These are phyloP conservation scores for Marisa cornuarietis DNA, from an alignment of 1,140 invertebrate genomes.

Conservation along the genomic window DNA sequence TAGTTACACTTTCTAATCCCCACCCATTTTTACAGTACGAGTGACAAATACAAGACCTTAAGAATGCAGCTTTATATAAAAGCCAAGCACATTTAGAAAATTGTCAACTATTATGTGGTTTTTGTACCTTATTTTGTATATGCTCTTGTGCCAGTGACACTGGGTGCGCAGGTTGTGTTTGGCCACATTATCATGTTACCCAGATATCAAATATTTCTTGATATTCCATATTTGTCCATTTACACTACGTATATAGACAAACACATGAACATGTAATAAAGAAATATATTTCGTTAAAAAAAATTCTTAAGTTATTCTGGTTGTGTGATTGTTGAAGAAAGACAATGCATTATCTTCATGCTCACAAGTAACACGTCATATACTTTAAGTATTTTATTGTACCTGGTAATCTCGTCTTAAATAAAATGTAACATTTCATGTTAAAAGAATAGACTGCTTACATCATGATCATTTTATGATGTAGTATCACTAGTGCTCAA, in stretches of 20 bases:
- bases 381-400: slow-evolving; percentile 19
- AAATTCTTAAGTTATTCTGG: not conserved
- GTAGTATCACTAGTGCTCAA: slow-evolving; percentile 2
- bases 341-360: not conserved
- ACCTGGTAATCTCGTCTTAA: slow-evolving; percentile 23
- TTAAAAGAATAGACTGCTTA: slow-evolving; percentile 3
- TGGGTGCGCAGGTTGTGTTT: not conserved
- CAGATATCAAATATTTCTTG: slow-evolving; percentile 27
- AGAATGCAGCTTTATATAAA: too few relatives aligned
- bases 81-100: too few relatives aligned
- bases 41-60: too few relatives aligned
- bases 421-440: slow-evolving; percentile 17
- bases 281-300: slow-evolving; percentile 20
- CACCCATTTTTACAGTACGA: too few relatives aligned
- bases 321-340: not conserved
- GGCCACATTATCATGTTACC: slow-evolving; percentile 10
- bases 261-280: slow-evolving; percentile 22
- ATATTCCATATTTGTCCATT: slow-evolving; percentile 32
- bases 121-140: too few relatives aligned
- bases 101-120: too few relatives aligned
- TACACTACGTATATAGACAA: slow-evolving; percentile 21
- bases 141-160: too few relatives aligned
- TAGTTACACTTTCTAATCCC: too few relatives aligned
- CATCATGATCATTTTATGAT: not conserved
- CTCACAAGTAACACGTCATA: slow-evolving; percentile 4